phyloP scores from a whole-genome alignment of 2,888 invertebrate genomes.

The Nymphalis polychloros region DNA sequence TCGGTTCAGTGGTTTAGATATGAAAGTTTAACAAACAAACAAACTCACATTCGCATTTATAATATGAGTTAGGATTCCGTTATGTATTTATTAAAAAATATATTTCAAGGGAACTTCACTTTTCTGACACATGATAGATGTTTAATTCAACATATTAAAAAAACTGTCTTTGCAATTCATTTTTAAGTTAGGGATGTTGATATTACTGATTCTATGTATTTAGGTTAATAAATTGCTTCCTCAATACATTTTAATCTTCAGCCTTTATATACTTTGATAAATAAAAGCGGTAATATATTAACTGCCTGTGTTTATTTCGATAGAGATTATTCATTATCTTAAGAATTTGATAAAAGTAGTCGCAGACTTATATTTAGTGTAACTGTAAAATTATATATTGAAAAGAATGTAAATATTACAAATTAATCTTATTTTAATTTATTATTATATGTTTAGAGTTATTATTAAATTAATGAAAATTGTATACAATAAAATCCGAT shows the following conservation, averaged over 20 bases:
- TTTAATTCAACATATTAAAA: background rate
- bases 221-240: slow-evolving; percentile 14
- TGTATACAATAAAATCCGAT: too few species aligned
- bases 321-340: slow-evolving; percentile 14
- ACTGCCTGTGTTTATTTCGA: slow-evolving; percentile 11
- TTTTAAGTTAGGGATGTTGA: slow-evolving; percentile 5
- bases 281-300: slow-evolving; percentile 12
- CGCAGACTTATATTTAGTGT: background rate
- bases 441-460: background rate
- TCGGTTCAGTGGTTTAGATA: too few species aligned
- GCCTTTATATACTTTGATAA: slow-evolving; percentile 20
- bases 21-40: too few species aligned
- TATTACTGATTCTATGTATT: slow-evolving; percentile 5
- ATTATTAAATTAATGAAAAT: too few species aligned
- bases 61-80: too few species aligned
- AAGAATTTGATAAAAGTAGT: slow-evolving; percentile 4
- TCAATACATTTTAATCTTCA: slow-evolving; percentile 18
- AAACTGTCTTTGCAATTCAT: background rate
- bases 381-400: background rate
- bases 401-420: background rate
- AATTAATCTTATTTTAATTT: background rate
- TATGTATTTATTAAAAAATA: too few species aligned
- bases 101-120: too few species aligned
- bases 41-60: too few species aligned
- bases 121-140: background rate